Evolutionary conservation across 23 tunicate genomes (phyloP).

Genomic region (Oikopleura dioica): DNA sequence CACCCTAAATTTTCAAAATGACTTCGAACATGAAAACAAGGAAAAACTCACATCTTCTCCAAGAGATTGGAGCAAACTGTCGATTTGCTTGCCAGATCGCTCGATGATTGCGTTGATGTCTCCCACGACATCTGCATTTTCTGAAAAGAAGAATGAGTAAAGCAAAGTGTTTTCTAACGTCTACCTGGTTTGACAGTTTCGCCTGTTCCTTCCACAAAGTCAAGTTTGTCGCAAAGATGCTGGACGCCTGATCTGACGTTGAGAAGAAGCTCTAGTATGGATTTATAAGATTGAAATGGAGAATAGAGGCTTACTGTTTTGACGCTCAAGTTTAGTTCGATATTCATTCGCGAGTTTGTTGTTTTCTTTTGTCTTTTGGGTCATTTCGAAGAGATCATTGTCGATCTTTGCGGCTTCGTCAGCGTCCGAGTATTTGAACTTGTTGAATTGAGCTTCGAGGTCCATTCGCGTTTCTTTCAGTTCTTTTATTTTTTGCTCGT

Average conservation of each 20-base stretch:
- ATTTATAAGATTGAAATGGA: background rate
- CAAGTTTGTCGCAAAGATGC: background rate
- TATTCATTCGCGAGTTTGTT: background rate
- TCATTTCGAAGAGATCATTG: background rate
- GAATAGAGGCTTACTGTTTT: background rate
- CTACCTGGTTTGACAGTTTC: background rate
- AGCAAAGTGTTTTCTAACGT: too few species aligned
- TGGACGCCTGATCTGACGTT: conserved; percentile 9
- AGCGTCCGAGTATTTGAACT: conserved; percentile 11
- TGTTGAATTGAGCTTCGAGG: background rate
- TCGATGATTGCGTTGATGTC: background rate
- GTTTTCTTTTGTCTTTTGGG: background rate
- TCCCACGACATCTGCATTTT: background rate
- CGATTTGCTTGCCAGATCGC: conserved; percentile 12
- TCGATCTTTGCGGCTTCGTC: background rate
- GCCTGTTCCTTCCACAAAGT: background rate
- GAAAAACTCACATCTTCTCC: conserved; percentile 1
- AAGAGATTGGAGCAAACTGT: background rate
- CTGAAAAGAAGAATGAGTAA: too few species aligned
- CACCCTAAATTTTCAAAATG: background rate
- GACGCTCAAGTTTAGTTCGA: background rate
- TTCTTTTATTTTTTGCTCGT: background rate
- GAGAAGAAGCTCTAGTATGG: background rate
- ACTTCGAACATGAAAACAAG: background rate
- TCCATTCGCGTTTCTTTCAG: background rate